Evolutionary conservation across 2,113 vertebrate genomes (phyloP).

Genomic region (Maccullochella peelii): DNA sequence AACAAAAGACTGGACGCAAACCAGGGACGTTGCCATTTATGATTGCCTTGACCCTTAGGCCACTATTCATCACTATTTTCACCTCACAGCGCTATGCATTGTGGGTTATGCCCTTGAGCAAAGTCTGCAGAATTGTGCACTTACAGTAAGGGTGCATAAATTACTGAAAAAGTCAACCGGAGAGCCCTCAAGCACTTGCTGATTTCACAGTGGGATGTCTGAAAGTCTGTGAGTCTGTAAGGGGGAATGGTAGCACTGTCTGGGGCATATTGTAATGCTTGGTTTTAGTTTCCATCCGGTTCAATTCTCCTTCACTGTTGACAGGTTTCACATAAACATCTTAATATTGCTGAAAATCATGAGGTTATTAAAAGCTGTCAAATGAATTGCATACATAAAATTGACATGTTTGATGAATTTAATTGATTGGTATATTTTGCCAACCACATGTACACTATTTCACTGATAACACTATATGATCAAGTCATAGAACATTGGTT

Average conservation of each 20-base stretch:
- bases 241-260: too few species aligned
- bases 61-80: neutral
- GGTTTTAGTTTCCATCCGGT: neutral
- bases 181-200: neutral
- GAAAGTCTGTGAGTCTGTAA: neutral
- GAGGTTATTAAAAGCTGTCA: neutral
- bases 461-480: neutral
- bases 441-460: neutral
- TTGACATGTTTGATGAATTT: neutral
- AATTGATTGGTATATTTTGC: neutral
- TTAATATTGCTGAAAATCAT: neutral
- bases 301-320: neutral
- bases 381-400: too few species aligned
- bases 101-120: neutral
- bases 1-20: neutral
- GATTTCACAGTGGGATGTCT: constrained; percentile 19
- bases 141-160: neutral
- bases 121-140: neutral
- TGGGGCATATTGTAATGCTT: neutral
- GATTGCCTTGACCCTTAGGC: too few species aligned
- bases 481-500: neutral
- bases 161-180: constrained; percentile 16
- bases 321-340: neutral
- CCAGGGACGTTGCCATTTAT: neutral
- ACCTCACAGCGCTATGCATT: neutral